Base-by-base conservation (phyloP, 2,888 invertebrate genomes). In the Panopea generosa region DNA sequence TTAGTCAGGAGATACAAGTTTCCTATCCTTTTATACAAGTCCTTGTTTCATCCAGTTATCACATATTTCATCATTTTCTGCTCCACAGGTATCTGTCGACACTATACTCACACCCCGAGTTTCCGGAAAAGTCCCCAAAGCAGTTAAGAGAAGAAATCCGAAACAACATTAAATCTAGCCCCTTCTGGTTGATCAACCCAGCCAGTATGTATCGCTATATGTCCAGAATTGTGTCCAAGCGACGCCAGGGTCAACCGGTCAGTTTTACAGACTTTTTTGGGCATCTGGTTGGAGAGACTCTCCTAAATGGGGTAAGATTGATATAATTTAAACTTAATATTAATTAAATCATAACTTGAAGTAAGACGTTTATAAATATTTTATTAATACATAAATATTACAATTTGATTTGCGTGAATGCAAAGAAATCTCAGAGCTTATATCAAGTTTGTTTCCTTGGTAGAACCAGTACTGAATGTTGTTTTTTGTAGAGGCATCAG, bases 201-300 rank as follows among this genome's bases (percentile, higher is more conserved):
- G 68, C 81, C 20, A 86, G 89, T 26, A 78, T 92, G 68, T 87
- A 84, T 67, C 81, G 88, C 9, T 92, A 92, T 74, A 80, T 90
- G 38, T 76, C 82, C 4, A 80, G 78, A 18, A 91, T 93, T 59
- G 81, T 90, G 65, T 83, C 85, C 40, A 93, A 93, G 77, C 82
- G 90, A n/a, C 83, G 84, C 33, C 83, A 84, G 22, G 93, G 93
- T 2, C 93, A 93, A 63, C 93, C 93, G 2, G 91, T 93, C 77
- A 92, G 92, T 67, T 93, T 93, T 79, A 93, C 93, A 0, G 93
- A 93, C 78, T 90, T 93, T 76, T 93, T 93, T 79, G 93, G 93
- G 1, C 91, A 92, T 80, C 86, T 93, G 33, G 89, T 93, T 2
- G 93, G 93, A n/a, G 93, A 93, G 65, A 92, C 92, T 1, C 83